Evolutionary conservation across 2,113 vertebrate genomes (phyloP).

Genomic region (Nothoprocta pentlandii): DNA sequence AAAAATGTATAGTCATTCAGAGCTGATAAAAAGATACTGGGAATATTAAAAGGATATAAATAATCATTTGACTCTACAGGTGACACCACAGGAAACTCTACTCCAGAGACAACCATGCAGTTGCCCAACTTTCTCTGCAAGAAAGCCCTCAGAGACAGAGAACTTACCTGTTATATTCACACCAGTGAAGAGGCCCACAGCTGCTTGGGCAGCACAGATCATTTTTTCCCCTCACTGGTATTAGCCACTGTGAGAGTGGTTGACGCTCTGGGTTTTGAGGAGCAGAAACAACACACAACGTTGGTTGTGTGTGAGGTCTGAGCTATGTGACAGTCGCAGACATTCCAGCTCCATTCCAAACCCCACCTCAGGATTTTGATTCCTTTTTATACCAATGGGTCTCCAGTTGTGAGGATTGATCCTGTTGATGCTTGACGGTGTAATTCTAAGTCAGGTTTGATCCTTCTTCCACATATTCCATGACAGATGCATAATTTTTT

Average conservation of each 20-base stretch:
- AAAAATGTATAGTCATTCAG: background rate
- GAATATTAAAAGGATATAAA: background rate
- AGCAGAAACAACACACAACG: rapidly evolving
- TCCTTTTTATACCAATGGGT: background rate
- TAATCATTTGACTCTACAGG: background rate
- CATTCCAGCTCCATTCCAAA: slow-evolving; percentile 9
- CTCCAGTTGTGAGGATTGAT: background rate
- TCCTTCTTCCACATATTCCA: background rate
- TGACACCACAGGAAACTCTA: background rate
- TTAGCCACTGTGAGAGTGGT: background rate
- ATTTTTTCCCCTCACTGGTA: background rate
- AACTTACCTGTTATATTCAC: background rate
- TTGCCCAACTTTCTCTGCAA: background rate
- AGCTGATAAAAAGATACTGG: background rate
- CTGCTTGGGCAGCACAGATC: background rate
- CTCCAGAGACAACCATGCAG: background rate
- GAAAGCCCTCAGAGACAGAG: background rate
- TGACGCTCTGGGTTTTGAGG: background rate
- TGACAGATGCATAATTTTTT: background rate
- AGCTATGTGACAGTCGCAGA: background rate
- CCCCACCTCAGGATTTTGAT: background rate
- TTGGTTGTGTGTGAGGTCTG: background rate
- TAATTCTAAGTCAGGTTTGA: background rate
- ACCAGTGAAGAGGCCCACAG: background rate
- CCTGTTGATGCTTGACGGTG: background rate